Percentiles rank a stretch among this genome's conserved stretches.
phyloP scores from a whole-genome alignment of 2,888 invertebrate species.

The Pterostichus niger region DNA sequence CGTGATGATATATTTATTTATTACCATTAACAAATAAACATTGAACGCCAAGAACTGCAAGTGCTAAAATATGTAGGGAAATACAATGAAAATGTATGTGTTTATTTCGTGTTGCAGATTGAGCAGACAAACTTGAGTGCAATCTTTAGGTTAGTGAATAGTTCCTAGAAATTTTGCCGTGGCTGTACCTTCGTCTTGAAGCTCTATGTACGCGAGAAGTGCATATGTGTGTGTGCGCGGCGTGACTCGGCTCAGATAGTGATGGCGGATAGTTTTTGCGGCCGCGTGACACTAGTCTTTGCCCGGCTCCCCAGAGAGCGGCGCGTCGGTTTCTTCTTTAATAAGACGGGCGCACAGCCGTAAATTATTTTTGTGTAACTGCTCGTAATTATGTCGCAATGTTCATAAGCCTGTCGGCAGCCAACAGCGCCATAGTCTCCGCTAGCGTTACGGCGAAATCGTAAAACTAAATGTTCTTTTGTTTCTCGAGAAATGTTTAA shows the following conservation, averaged over 20 bases:
- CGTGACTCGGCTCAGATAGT: slow-evolving; percentile 4
- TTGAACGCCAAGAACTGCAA: no score
- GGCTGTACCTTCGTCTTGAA: slow-evolving; percentile 4
- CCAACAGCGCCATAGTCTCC: not conserved
- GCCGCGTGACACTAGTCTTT: slow-evolving; percentile 33
- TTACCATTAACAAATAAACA: no score
- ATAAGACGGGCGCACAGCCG: slow-evolving; percentile 52
- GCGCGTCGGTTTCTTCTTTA: slow-evolving; percentile 30
- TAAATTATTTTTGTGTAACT: slow-evolving; percentile 62
- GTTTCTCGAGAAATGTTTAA: slow-evolving; percentile 36
- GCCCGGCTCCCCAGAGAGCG: slow-evolving; percentile 28
- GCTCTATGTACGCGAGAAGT: not conserved
- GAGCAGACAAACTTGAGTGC: no score
- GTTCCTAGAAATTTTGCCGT: slow-evolving; percentile 3
- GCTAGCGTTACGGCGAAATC: slow-evolving; percentile 30
- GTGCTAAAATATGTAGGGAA: no score
- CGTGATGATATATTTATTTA: no score
- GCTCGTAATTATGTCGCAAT: slow-evolving; percentile 61
- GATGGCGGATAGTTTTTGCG: slow-evolving; percentile 40
- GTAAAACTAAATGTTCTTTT: slow-evolving; percentile 62
- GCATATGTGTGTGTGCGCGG: not conserved
- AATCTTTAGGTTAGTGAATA: no score
- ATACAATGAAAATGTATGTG: no score
- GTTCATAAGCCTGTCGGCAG: slow-evolving; percentile 43
- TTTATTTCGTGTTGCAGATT: no score